Evolutionary conservation across 1,140 invertebrate genomes (phyloP).

Genomic region (Colletes gigas): DNA sequence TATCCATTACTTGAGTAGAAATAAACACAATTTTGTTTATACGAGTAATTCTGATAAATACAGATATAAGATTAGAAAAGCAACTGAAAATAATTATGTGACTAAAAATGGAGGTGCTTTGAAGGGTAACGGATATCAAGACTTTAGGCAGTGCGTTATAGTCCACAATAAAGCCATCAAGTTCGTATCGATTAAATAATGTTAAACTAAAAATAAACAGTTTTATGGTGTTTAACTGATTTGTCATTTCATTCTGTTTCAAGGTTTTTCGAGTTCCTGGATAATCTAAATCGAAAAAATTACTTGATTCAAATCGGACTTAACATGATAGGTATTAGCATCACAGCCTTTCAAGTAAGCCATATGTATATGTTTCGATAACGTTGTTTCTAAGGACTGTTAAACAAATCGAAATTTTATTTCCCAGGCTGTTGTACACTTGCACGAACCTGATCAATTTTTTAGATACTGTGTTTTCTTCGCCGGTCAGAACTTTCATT

Average conservation of each 20-base stretch:
- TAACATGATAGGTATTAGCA: not conserved
- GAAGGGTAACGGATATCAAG: not conserved
- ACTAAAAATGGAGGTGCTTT: not conserved
- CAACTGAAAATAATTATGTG: not conserved
- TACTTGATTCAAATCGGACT: not conserved
- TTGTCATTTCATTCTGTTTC: not conserved
- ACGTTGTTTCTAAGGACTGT: no score
- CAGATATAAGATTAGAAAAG: not conserved
- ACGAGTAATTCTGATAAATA: not conserved
- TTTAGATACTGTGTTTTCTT: not conserved
- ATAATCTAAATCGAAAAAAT: not conserved
- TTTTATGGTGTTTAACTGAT: not conserved
- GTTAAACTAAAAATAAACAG: not conserved
- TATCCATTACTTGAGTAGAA: not conserved
- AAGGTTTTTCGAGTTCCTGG: not conserved
- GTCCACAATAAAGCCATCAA: not conserved
- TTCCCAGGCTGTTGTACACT: not conserved
- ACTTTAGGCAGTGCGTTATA: not conserved
- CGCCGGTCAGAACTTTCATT: not conserved
- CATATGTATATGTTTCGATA: not conserved
- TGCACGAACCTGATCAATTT: not conserved
- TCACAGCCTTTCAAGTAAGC: not conserved
- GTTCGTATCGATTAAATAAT: conserved; percentile 1
- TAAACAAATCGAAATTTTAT: not conserved
- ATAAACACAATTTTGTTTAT: not conserved